Conservation (phyloP, 1,140 invertebrate genomes). For the Platyura marginata region DNA sequence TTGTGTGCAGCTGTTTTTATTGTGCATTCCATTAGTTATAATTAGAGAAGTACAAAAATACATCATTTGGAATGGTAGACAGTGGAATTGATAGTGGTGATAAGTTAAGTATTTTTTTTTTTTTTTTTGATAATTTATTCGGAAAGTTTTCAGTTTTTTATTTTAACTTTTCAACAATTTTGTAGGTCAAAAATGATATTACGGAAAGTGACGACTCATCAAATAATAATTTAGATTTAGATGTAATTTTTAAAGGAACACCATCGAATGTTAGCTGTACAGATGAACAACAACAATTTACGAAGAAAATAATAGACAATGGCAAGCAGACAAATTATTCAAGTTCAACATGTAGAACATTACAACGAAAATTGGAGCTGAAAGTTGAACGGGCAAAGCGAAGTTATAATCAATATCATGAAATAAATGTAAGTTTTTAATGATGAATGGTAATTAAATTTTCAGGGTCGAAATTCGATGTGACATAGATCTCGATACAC, state of each 20-base stretch:
- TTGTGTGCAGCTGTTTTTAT: no score
- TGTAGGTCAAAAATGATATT: neutral
- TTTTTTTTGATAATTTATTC: neutral
- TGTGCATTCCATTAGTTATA: no score
- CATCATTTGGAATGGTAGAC: conserved; percentile 23
- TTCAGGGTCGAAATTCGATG: neutral
- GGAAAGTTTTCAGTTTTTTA: neutral
- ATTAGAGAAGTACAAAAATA: no score
- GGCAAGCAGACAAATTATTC: neutral
- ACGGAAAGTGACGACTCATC: neutral
- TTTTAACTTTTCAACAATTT: neutral
- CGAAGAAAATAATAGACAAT: neutral
- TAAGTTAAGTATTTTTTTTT: neutral
- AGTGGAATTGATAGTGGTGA: conserved; percentile 23
- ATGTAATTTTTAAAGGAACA: neutral
- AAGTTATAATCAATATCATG: conserved; percentile 21
- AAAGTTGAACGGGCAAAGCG: conserved; percentile 23
- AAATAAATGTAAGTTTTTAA: no score
- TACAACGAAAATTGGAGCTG: conserved; percentile 22
- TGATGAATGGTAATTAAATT: conserved; percentile 7
- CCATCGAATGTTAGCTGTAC: neutral
- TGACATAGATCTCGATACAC: no score
- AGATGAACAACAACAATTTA: neutral
- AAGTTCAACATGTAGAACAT: conserved; percentile 14
- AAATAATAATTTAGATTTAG: neutral